Conservation (phyloP, 2,797 vertebrate genomes). For the Falco concolor region DNA sequence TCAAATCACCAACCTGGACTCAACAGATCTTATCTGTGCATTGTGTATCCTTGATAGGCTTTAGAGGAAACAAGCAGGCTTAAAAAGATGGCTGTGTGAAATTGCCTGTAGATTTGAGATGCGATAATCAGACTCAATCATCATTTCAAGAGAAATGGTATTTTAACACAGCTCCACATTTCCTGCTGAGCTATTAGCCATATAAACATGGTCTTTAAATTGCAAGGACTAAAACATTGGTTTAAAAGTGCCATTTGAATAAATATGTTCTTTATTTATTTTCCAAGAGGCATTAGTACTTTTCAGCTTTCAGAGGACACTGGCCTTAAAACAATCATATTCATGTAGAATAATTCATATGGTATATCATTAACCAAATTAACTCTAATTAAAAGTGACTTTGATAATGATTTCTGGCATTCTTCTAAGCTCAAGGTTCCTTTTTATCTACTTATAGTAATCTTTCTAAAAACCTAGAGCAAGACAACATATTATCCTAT, state of each 20-base stretch:
- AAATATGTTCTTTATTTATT: not conserved
- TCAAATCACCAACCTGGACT: not conserved
- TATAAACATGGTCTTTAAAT: not conserved
- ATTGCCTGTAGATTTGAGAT: not conserved
- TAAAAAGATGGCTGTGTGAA: not conserved
- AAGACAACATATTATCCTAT: not conserved
- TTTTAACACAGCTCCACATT: not conserved
- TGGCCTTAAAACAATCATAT: not conserved
- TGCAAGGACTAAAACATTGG: not conserved
- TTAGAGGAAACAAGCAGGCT: not conserved
- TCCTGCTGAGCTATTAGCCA: not conserved
- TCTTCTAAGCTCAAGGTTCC: not conserved
- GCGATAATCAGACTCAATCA: not conserved
- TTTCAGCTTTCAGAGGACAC: not conserved
- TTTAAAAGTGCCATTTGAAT: not conserved
- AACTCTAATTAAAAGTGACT: not conserved
- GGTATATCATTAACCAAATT: not conserved
- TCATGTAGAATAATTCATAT: not conserved
- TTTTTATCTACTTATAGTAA: not conserved
- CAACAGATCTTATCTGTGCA: too few species aligned
- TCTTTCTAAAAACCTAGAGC: not conserved
- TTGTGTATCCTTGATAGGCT: not conserved
- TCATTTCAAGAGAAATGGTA: not conserved
- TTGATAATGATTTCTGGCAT: not conserved
- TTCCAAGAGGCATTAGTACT: not conserved